Base-by-base conservation (phyloP, 2,797 vertebrate genomes). In the Kryptopterus vitreolus region DNA sequence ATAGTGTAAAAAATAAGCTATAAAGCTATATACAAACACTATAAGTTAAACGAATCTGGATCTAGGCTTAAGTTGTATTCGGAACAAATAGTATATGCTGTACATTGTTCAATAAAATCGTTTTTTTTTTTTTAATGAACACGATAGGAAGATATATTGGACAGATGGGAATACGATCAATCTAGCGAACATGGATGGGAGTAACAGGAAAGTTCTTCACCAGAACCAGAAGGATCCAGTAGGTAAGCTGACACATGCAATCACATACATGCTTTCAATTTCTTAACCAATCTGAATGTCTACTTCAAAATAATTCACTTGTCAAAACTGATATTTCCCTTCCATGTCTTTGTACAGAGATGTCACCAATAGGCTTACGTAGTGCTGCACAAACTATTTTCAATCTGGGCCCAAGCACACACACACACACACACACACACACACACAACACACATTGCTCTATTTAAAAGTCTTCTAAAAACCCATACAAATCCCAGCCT, bases 161-260 rank as follows among this genome's bases (percentile, higher is more conserved):
- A 98, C 95, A 0, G 98, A 99, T 91, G 97, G 98, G 29, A 98
- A 96, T 89, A 98, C 96, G 71, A 96, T 99, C 89, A 99, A 98
- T 89, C 93, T 98, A 92, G 98, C 97, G 85, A 99, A 97, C 90
- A 98, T 98, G 97, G 98, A 99, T 82, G 98, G 98, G 65, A 98
- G 96, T 88, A 98, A 98, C 89, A 97, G 95, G 92, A 99, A 98
- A 89, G 98, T 99, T 85, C 95, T 99, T 43, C 96, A 96, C 87
- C 96, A 97, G 89, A 98, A 98, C 87, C 98, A 99, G 86, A 97
- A 94, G 88, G 98, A 99, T 80, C 98, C 98, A 84, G 90, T 97
- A 85, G 98, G 98, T 99, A 93, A 95, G 94, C 92, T 38, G 65
- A 15, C 38, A 43, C 8, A 16, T 10, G n/a, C 9, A 16, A 85